Evolutionary conservation across 2,888 invertebrate genomes (phyloP).

Genomic region (Pandemis corylana): DNA sequence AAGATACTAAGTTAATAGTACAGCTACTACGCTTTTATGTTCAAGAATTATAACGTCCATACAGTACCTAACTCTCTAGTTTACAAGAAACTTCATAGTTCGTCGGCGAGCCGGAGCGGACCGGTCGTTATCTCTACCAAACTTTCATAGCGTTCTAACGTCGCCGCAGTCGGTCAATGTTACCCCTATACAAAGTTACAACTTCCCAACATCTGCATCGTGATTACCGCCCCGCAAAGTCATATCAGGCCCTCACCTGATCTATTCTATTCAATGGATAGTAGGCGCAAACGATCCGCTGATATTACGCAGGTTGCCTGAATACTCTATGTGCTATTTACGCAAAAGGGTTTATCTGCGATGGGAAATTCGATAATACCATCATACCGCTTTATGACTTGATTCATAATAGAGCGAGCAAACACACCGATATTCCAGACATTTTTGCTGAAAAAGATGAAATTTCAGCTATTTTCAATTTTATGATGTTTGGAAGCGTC

Average conservation of each 20-base stretch:
- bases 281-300: conserved; percentile 49
- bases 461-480: conserved; percentile 40
- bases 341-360: conserved; percentile 77
- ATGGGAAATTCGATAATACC: conserved; percentile 67
- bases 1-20: not conserved
- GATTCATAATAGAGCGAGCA: conserved; percentile 62
- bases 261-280: conserved; percentile 44
- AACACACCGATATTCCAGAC: conserved; percentile 52
- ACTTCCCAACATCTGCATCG: conserved; percentile 29
- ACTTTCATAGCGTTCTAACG: conserved; percentile 32
- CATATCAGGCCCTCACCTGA: conserved; percentile 43
- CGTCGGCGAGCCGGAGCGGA: conserved; percentile 12
- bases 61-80: conserved; percentile 19
- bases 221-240: conserved; percentile 26
- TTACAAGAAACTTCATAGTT: conserved; percentile 33
- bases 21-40: conserved; percentile 4
- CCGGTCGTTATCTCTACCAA: conserved; percentile 36
- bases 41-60: conserved; percentile 10
- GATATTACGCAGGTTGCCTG: conserved; percentile 58
- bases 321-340: conserved; percentile 73
- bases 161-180: conserved; percentile 23
- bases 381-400: conserved; percentile 59
- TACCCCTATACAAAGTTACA: conserved; percentile 39
- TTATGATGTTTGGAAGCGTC: conserved; percentile 37
- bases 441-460: conserved; percentile 34